Evolutionary conservation across 2,888 invertebrate species (phyloP).

Genomic region (Hipparchia semele): DNA sequence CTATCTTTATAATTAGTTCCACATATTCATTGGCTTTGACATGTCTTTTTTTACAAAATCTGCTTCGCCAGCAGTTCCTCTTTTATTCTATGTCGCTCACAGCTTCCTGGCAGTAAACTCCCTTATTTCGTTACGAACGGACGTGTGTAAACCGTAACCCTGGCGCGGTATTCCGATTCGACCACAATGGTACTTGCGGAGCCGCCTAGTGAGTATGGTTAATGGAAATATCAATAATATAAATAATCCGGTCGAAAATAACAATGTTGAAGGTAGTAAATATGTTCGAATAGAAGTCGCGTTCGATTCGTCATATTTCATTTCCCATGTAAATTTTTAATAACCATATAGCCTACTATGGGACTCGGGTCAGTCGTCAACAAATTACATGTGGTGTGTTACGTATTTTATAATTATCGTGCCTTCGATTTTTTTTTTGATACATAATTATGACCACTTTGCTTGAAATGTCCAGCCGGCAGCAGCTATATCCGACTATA

Average conservation of each 20-base stretch:
- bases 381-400: slow-evolving; percentile 44
- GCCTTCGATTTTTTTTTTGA: slow-evolving; percentile 12
- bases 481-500: slow-evolving; percentile 68
- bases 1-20: not conserved
- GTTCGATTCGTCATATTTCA: slow-evolving; percentile 43
- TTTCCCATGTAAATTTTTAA: slow-evolving; percentile 69
- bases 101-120: slow-evolving; percentile 47
- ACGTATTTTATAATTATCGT: slow-evolving; percentile 44
- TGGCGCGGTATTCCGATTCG: slow-evolving; percentile 60
- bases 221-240: not conserved
- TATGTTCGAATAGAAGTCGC: slow-evolving; percentile 12
- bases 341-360: slow-evolving; percentile 38
- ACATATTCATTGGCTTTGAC: slow-evolving; percentile 16
- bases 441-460: slow-evolving; percentile 49
- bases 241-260: not conserved
- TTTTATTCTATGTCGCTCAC: slow-evolving; percentile 41
- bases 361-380: slow-evolving; percentile 43
- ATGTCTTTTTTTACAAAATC: slow-evolving; percentile 23
- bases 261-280: slow-evolving; percentile 5
- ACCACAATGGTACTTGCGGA: slow-evolving; percentile 60
- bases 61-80: slow-evolving; percentile 29
- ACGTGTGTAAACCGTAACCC: slow-evolving; percentile 45
- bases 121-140: slow-evolving; percentile 41
- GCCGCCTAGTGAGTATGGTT: slow-evolving; percentile 48
- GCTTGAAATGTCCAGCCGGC: slow-evolving; percentile 73